Base-by-base conservation (phyloP, 2,888 invertebrate species). In the Drosophila sordidapex region DNA sequence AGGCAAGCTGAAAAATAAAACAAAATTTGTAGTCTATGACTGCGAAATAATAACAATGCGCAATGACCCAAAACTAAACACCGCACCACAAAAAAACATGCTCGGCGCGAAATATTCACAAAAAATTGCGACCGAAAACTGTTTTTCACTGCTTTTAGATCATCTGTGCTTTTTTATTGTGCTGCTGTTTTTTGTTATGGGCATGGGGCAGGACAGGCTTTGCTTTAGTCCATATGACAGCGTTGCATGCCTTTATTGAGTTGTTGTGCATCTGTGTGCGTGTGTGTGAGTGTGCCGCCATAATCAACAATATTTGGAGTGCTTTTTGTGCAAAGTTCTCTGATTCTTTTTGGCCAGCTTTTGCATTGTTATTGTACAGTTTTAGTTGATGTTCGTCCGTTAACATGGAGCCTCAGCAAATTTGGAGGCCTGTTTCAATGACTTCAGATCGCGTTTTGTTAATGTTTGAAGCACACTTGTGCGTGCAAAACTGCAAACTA, bases 261-360 rank as follows among this genome's bases (percentile, higher is more conserved):
- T 40, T 15, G 10, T 15, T 54, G 58, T 38, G 48, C 38, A 4
- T 15, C 2, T 58, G 53, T 38, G 53, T 60, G 48, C 11, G 48
- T 38, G 49, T n/a, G 31, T 31, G 60, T 67, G 71, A 68, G 56
- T 82, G 61, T 68, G 48, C 52, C 58, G 74, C 67, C 82, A 83
- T 86, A 87, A 85, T 86, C 85, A 86, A 86, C 84, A 87, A 86
- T 87, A 87, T 87, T 86, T 86, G 73, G 85, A 86, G 85, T 87
- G 83, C 81, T 86, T 86, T 86, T 85, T 85, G 83, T 80, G 78
- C 74, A 76, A 74, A 82, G 83, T 83, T 84, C 70, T 74, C 46
- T 62, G 75, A 81, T 81, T 82, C 73, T 79, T 81, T 70, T 58
- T 48, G 18, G 54, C 11, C 36, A 65, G 65, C 65, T 29, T 67